A percentile compares a stretch with the other conserved stretches of the same genome.
phyloP scores from a whole-genome alignment of 1,140 invertebrate species.

The Phthorimaea operculella region DNA sequence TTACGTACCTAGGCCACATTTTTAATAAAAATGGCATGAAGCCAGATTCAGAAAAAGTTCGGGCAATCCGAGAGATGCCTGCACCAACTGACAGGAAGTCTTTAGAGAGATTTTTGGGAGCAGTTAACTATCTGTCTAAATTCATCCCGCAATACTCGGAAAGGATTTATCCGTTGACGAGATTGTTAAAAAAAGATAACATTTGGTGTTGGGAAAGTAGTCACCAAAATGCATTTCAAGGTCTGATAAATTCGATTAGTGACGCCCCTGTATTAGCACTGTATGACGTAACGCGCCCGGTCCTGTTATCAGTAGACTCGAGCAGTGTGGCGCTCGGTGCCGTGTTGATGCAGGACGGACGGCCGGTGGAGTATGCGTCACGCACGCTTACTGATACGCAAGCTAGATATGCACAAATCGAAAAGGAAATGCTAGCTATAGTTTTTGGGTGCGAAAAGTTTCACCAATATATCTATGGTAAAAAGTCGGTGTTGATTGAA shows the following conservation, averaged over 20 bases:
- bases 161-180: constrained; percentile 21
- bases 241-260: neutral
- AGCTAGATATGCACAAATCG: constrained; percentile 31
- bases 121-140: constrained; percentile 32
- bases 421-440: constrained; percentile 42
- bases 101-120: constrained; percentile 26
- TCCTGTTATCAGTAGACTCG: constrained; percentile 9
- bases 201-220: constrained; percentile 26
- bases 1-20: constrained; percentile 17
- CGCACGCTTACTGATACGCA: constrained; percentile 34
- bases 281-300: constrained; percentile 5
- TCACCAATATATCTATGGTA: constrained; percentile 16
- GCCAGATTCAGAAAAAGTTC: constrained; percentile 5
- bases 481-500: constrained; percentile 29
- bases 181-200: constrained; percentile 29
- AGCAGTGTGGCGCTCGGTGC: constrained; percentile 15
- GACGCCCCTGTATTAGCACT: constrained; percentile 5
- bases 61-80: constrained; percentile 8
- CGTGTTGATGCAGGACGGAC: constrained; percentile 24
- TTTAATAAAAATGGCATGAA: constrained; percentile 11
- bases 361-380: constrained; percentile 33
- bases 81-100: constrained; percentile 4
- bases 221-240: constrained; percentile 1
- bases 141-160: constrained; percentile 35
- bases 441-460: constrained; percentile 31